A percentile compares a stretch with the other conserved stretches of the same genome.
Evolutionary conservation across 2,113 vertebrate genomes (phyloP).

Genomic region (Gymnorhina tibicen): DNA sequence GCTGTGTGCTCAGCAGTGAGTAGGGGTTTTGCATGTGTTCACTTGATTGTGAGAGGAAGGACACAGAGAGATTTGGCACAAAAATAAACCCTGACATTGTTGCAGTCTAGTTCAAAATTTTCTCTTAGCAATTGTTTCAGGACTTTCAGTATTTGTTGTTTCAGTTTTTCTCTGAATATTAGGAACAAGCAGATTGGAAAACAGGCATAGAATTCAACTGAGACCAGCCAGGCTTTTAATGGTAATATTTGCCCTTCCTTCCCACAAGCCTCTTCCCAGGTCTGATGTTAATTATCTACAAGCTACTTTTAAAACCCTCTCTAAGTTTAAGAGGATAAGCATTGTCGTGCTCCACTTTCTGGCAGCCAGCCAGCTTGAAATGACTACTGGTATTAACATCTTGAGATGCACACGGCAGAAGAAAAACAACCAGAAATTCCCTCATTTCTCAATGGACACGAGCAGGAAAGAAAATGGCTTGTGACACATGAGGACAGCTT

Average conservation of each 20-base stretch:
- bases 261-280: neutral
- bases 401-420: neutral
- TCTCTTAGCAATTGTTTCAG: neutral
- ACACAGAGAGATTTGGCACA: neutral
- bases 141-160: neutral
- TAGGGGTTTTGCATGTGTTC: rapidly evolving
- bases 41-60: neutral
- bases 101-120: neutral
- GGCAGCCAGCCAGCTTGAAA: slow-evolving; percentile 40
- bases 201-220: neutral
- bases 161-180: neutral
- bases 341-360: neutral
- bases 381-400: slow-evolving; percentile 9
- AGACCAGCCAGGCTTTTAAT: neutral
- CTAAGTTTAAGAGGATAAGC: slow-evolving; percentile 36
- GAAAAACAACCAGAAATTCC: slow-evolving; percentile 19
- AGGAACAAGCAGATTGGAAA: neutral
- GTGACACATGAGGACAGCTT: neutral
- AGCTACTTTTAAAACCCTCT: slow-evolving; percentile 5
- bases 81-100: neutral
- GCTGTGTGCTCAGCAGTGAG: neutral
- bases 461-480: neutral
- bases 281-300: neutral
- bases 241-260: neutral
- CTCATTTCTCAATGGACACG: neutral